phyloP scores from a whole-genome alignment of 2,888 invertebrate species.

The Mycalesis mineus region DNA sequence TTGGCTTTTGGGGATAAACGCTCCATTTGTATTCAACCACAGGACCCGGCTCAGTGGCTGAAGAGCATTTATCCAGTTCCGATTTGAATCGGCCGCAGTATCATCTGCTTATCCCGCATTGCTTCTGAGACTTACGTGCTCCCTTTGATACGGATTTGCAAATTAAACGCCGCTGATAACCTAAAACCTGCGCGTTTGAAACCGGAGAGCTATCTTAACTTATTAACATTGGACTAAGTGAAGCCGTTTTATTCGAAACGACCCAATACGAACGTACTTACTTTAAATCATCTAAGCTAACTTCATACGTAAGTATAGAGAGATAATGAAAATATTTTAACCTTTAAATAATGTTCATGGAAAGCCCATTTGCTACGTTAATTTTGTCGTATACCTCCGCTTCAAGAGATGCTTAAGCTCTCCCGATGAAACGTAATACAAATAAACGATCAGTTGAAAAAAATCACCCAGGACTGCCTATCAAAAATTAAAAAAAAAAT shows the following conservation, averaged over 20 bases:
- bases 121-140: slow-evolving; percentile 19
- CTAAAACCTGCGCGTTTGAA: neutral
- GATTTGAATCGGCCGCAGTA: slow-evolving; percentile 54
- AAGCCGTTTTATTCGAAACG: neutral
- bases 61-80: slow-evolving; percentile 70
- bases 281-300: too few species aligned
- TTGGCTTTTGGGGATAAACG: slow-evolving; percentile 77
- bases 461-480: too few species aligned
- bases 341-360: too few species aligned
- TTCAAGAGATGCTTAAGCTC: too few species aligned
- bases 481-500: too few species aligned
- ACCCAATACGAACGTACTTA: too few species aligned
- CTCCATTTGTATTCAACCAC: slow-evolving; percentile 77
- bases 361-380: too few species aligned
- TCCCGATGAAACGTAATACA: too few species aligned
- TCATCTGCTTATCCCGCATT: slow-evolving; percentile 33
- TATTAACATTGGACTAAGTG: neutral
- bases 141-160: slow-evolving; percentile 19
- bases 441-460: too few species aligned
- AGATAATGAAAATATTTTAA: too few species aligned
- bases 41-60: slow-evolving; percentile 65
- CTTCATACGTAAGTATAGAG: too few species aligned
- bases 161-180: slow-evolving; percentile 20
- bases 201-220: neutral
- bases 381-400: too few species aligned